Conservation (phyloP, 2,888 invertebrate species). For the Drosophila birchii region DNA sequence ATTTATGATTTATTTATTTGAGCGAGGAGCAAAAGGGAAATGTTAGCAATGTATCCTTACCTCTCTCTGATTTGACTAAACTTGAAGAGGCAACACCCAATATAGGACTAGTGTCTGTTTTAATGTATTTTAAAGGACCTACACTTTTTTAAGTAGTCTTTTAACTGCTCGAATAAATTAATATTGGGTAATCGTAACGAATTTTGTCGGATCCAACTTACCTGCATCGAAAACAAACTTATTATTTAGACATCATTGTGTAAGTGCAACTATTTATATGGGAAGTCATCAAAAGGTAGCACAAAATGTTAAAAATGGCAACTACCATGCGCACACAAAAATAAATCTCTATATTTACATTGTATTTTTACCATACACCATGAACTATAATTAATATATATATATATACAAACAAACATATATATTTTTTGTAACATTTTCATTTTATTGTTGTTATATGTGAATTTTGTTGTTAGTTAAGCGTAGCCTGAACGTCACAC, state of each 20-base stretch:
- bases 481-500: conserved; percentile 73
- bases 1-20: conserved; percentile 32
- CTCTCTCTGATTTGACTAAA: background rate
- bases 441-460: conserved; percentile 59
- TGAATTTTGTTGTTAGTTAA: conserved; percentile 78
- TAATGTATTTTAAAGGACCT: background rate
- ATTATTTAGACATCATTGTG: conserved; percentile 40
- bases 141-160: background rate
- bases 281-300: conserved; percentile 23
- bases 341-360: conserved; percentile 45
- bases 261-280: conserved; percentile 55
- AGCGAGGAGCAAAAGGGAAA: conserved; percentile 19
- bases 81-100: background rate
- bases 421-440: conserved; percentile 61
- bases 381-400: conserved; percentile 25
- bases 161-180: conserved; percentile 1
- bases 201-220: conserved; percentile 48
- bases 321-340: conserved; percentile 31
- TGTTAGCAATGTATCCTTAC: conserved; percentile 1
- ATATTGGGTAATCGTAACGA: conserved; percentile 28
- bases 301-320: conserved; percentile 46
- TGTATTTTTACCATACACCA: conserved; percentile 48
- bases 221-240: conserved; percentile 50
- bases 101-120: background rate
- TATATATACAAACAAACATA: conserved; percentile 17